Evolutionary conservation across 2,888 invertebrate genomes (phyloP), one percentile per base, ranked within the genome.

Genomic region (Phortica okadai): DNA sequence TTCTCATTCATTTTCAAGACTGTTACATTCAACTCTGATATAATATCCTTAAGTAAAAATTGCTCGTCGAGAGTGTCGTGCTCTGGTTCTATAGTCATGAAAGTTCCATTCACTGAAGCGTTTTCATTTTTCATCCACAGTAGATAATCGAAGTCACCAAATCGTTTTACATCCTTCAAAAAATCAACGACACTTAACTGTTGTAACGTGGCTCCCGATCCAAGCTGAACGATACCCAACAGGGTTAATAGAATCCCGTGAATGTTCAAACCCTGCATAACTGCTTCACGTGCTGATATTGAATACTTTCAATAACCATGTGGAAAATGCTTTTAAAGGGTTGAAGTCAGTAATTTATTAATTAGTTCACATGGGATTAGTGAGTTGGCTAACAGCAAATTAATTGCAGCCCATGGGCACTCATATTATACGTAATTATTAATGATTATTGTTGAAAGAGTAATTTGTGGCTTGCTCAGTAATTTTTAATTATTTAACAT

Each of bases 1-100:
- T 76, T 64, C 66, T 88, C 89, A 62, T 88, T 83, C n/a, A 86
- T 72, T 8, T 84, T 80, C 21, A 90, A 62, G 4, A 87, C 77
- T 6, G 90, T 82, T 62, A 83, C 76, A n/a, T 81, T 44, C 25
- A 89, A 33, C 11, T 67, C 70, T 0, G 80, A 69, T 82, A 89
- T 82, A 41, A 82, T 73, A 11, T 45, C 78, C 54, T 62, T 74
- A 21, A 58, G 73, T 45, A 86, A 81, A 74, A 70, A 69, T 8
- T 58, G 25, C 21, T 67, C 74, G 10, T 73, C 58, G 10, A 16
- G 3, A 11, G 67, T 33, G 2, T 25, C 58, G 45, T 16, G 16
- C 6, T 10, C 50, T 45, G 11, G 45, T n/a, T 21, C 11, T 6
- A 11, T 73, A 0, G 62, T 4, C 41, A 73, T 50, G 11, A 69